phyloP scores from a whole-genome alignment of 1,140 invertebrate species.

The Cyphomyrmex costatus region DNA sequence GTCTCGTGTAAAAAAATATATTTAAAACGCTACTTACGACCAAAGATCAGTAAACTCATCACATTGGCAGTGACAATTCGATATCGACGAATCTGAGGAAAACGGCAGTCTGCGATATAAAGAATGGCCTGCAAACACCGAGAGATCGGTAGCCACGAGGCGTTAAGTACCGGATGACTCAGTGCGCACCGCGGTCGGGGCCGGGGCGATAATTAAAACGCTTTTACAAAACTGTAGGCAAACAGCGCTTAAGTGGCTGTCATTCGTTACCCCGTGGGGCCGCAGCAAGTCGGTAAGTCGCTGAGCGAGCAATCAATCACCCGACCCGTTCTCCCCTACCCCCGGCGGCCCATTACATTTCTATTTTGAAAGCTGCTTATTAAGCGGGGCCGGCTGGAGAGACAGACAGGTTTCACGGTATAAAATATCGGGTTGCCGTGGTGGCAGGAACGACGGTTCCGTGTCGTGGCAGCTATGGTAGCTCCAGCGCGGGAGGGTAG shows the following conservation, averaged over 20 bases:
- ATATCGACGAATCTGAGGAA: background rate
- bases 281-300: conserved; percentile 86
- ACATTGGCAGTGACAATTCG: background rate
- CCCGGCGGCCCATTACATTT: conserved; percentile 86
- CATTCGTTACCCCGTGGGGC: conserved; percentile 84
- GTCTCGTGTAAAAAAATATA: background rate
- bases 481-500: conserved; percentile 8
- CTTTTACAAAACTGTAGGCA: conserved; percentile 87
- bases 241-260: conserved; percentile 87
- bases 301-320: conserved; percentile 87
- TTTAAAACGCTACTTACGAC: no score
- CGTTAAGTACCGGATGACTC: conserved; percentile 72
- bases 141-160: conserved; percentile 64
- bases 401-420: conserved; percentile 87
- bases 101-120: background rate
- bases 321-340: conserved; percentile 76
- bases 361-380: conserved; percentile 88
- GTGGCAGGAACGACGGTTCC: conserved; percentile 75
- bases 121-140: conserved; percentile 37
- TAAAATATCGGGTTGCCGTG: conserved; percentile 86
- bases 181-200: conserved; percentile 63
- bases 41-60: background rate
- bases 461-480: conserved; percentile 73
- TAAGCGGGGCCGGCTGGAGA: conserved; percentile 85
- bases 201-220: conserved; percentile 85